Evolutionary conservation across 2,113 vertebrate species (phyloP), one percentile per base, ranked within the genome.

Genomic region (Myiagra hebetior): DNA sequence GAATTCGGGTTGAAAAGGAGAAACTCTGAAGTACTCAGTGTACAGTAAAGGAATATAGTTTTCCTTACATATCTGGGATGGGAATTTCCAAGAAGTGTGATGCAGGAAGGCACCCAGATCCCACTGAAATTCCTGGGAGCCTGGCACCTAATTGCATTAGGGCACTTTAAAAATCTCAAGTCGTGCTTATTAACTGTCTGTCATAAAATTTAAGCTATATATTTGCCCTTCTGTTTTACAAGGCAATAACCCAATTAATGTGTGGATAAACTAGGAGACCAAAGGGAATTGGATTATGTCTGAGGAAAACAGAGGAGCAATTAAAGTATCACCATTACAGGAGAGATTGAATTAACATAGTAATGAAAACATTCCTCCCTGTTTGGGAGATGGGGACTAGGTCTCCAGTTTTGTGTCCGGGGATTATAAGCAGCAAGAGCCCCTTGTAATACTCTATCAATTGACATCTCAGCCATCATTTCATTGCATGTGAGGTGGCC

Each of bases 251-350:
- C 94, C 92, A 97, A 97, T 97, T 97, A 97, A 96, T 42, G 69
- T 56, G 89, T 95, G 95, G 96, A 94, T 97, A 97, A 97, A 97
- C 96, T 89, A 89, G 86, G 78, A 87, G 89, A 84, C 97, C 92
- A 97, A 97, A 93, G 97, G 94, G 97, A 97, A 97, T 97, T 97
- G 95, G 96, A 97, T 97, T 96, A 96, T 52, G 85, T 88, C 92
- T 93, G 95, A 89, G 76, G 89, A 95, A 97, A 97, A 96, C 91
- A 97, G 93, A 97, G 85, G 89, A 94, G 96, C 95, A 97, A 97
- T 97, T 97, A 97, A 95, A 95, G 95, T 84, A 97, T 87, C 84
- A 4, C 93, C 91, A 33, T 95, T 93, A 72, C 68, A 85, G 87
- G 82, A 94, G 81, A 91, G 89, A 97, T 85, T 96, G 96, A 97